These are phyloP conservation scores for Caenorhabditis brenneri DNA, from an alignment of 1,140 invertebrate genomes.

Conservation along the genomic window DNA sequence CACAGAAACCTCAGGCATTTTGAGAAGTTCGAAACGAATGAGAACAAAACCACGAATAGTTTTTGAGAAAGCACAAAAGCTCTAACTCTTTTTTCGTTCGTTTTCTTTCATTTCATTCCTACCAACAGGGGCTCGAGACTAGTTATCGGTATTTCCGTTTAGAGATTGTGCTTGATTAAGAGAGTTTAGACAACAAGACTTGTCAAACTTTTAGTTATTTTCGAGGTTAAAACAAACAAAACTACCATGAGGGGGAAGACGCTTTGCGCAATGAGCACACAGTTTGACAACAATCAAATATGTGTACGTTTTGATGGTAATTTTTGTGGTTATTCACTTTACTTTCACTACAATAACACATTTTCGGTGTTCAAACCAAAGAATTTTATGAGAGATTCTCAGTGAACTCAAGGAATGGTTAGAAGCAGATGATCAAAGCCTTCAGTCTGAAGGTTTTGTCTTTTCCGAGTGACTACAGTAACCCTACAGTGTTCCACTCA, in stretches of 20 bases:
- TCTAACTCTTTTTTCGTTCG: slow-evolving; percentile 15
- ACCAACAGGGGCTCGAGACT: background rate
- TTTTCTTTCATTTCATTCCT: slow-evolving; percentile 16
- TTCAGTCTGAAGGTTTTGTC: no score
- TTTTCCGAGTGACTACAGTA: no score
- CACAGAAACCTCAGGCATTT: background rate
- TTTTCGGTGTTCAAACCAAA: no score
- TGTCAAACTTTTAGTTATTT: slow-evolving; percentile 44
- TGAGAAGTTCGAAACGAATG: background rate
- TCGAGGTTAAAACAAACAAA: slow-evolving; percentile 42
- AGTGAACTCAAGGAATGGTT: no score
- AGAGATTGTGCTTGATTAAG: background rate
- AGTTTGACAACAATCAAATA: slow-evolving; percentile 40
- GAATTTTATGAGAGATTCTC: no score
- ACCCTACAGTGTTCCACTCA: no score
- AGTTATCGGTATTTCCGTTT: slow-evolving; percentile 11
- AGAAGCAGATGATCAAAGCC: no score
- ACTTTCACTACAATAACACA: background rate
- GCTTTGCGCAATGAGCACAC: slow-evolving; percentile 35
- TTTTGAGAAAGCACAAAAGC: slow-evolving; percentile 11
- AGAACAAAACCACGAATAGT: slow-evolving; percentile 2
- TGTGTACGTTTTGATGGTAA: background rate
- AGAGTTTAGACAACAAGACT: slow-evolving; percentile 23
- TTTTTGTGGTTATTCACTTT: background rate
- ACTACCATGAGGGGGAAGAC: slow-evolving; percentile 30